These are phyloP conservation scores for Calidris pygmaea DNA, from an alignment of 2,113 vertebrate species.

Conservation along the genomic window DNA sequence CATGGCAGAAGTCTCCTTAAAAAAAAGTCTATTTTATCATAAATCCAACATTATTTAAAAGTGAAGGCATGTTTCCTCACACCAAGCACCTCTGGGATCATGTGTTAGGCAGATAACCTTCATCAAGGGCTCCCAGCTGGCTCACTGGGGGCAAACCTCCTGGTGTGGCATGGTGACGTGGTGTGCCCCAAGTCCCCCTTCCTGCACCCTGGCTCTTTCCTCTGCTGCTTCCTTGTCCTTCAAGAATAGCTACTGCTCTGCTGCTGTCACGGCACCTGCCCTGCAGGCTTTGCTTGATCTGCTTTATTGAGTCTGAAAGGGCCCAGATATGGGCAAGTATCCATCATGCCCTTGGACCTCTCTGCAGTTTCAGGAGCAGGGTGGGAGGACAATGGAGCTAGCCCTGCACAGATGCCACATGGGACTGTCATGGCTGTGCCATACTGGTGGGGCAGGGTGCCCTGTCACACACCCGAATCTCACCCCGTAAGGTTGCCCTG, in stretches of 20 bases:
- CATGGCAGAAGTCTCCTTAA: background rate
- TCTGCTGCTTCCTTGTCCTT: background rate
- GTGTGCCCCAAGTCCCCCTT: background rate
- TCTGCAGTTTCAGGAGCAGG: background rate
- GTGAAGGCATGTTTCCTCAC: background rate
- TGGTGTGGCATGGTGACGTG: fast-evolving
- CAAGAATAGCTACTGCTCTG: background rate
- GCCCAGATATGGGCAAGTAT: too few relatives aligned
- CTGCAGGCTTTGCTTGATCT: background rate
- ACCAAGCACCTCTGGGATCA: background rate
- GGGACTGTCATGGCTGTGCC: background rate
- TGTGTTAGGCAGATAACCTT: background rate
- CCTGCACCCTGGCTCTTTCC: background rate
- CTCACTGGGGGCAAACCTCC: fast-evolving
- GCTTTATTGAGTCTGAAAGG: background rate
- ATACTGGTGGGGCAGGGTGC: fast-evolving
- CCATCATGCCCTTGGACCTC: background rate
- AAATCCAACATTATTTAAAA: background rate
- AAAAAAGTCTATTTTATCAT: background rate
- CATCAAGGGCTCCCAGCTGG: fast-evolving
- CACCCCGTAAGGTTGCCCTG: fast-evolving
- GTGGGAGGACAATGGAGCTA: fast-evolving
- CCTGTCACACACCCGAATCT: background rate
- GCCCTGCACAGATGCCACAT: fast-evolving
- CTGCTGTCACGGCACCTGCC: background rate